Conservation (phyloP, 2,113 vertebrate genomes). For the Haemorhous mexicanus region DNA sequence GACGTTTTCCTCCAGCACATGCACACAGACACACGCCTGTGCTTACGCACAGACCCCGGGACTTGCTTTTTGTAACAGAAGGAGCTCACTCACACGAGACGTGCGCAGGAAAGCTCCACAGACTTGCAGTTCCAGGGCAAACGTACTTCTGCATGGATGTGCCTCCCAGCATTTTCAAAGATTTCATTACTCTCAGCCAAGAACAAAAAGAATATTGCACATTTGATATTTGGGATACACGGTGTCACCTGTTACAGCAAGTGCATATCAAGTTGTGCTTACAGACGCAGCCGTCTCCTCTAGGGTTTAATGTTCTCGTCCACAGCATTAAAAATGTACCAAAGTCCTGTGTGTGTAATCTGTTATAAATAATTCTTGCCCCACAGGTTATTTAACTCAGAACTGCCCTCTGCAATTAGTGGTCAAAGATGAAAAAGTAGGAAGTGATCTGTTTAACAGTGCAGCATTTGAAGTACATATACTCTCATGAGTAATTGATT, state of each 20-base stretch:
- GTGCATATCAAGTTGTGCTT: not conserved
- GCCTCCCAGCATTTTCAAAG: not conserved
- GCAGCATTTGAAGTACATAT: not conserved
- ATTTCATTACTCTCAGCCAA: not conserved
- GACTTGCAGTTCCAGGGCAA: not conserved
- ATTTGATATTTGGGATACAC: not conserved
- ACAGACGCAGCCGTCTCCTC: not conserved
- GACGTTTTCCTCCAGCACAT: not conserved
- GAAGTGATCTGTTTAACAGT: not conserved
- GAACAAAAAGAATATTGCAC: not conserved
- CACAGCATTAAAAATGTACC: not conserved
- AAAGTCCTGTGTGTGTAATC: not conserved
- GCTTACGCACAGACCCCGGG: not conserved
- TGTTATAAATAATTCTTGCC: constrained; percentile 22
- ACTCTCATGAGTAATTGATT: not conserved
- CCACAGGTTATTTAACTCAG: constrained; percentile 14
- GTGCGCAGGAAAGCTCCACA: not conserved
- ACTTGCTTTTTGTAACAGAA: not conserved
- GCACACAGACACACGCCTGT: not conserved
- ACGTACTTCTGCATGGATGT: not conserved
- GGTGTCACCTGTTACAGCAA: not conserved
- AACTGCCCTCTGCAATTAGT: constrained; percentile 5
- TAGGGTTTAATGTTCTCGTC: not conserved
- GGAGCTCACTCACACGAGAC: not conserved
- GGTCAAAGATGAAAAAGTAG: not conserved